Evolutionary conservation across 2,888 invertebrate species (phyloP).

Genomic region (Drosophila kokeensis): DNA sequence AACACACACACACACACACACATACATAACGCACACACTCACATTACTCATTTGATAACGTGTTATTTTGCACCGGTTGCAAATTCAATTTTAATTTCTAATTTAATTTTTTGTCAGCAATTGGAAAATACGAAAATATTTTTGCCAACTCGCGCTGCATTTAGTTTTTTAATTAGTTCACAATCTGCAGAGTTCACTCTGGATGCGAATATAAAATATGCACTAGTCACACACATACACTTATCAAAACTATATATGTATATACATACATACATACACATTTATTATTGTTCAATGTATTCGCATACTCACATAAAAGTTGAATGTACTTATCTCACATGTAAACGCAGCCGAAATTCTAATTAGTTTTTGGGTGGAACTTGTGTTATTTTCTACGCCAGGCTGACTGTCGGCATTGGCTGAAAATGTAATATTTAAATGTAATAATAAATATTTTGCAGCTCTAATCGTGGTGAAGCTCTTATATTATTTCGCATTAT

Average conservation of each 20-base stretch:
- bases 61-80: slow-evolving; percentile 66
- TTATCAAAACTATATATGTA: not conserved
- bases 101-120: slow-evolving; percentile 62
- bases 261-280: not conserved
- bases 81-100: slow-evolving; percentile 75
- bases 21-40: not conserved
- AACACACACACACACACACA: slow-evolving; percentile 13
- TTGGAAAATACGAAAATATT: slow-evolving; percentile 74
- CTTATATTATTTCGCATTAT: not conserved
- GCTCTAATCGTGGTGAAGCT: not conserved
- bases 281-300: slow-evolving; percentile 10
- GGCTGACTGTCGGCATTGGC: not conserved
- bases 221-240: not conserved
- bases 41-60: slow-evolving; percentile 67
- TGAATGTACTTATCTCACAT: slow-evolving; percentile 34
- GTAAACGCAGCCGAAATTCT: not conserved
- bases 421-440: not conserved
- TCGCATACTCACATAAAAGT: slow-evolving; percentile 34
- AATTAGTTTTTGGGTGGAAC: slow-evolving; percentile 14
- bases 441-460: not conserved
- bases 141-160: slow-evolving; percentile 52
- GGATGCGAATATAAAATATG: slow-evolving; percentile 35
- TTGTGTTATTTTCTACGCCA: not conserved
- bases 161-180: slow-evolving; percentile 71
- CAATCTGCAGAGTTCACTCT: slow-evolving; percentile 25